Percentiles rank a stretch among this genome's conserved stretches.
Evolutionary conservation across 1,140 invertebrate genomes (phyloP).

Genomic region (Drosophila orena): DNA sequence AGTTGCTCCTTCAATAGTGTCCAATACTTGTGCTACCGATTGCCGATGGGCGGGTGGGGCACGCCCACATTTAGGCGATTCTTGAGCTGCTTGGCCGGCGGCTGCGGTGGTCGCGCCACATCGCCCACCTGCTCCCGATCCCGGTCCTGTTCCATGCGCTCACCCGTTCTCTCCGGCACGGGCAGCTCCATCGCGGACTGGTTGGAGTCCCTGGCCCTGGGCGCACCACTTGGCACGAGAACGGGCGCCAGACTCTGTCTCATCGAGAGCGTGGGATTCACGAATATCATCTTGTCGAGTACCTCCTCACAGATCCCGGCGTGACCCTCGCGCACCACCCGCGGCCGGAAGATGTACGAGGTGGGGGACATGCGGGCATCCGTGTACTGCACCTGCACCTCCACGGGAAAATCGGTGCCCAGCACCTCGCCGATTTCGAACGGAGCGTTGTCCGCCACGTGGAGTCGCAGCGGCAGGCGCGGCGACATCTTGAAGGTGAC

Average conservation of each 20-base stretch:
- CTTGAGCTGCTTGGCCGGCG: background rate
- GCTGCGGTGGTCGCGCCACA: background rate
- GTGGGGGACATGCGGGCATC: slow-evolving; percentile 56
- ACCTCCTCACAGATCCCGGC: slow-evolving; percentile 48
- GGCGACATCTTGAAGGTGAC: slow-evolving; percentile 70
- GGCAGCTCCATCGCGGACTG: background rate
- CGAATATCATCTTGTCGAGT: slow-evolving; percentile 64
- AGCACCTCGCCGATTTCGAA: slow-evolving; percentile 70
- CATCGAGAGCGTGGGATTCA: slow-evolving; percentile 54
- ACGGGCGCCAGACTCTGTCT: slow-evolving; percentile 18
- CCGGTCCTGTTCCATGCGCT: background rate
- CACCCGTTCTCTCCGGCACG: background rate
- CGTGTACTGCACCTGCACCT: slow-evolving; percentile 60
- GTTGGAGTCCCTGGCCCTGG: background rate
- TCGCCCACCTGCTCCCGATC: slow-evolving; percentile 16
- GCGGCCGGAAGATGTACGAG: slow-evolving; percentile 56
- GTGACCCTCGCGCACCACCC: slow-evolving; percentile 44
- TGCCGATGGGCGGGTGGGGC: too few relatives aligned
- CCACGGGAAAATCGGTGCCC: slow-evolving; percentile 60
- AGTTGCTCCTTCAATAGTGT: too few relatives aligned
- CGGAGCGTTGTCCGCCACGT: slow-evolving; percentile 62
- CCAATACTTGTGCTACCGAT: background rate
- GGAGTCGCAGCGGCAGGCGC: slow-evolving; percentile 56
- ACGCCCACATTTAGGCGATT: slow-evolving; percentile 4
- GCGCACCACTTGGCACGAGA: background rate